Evolutionary conservation across 1,140 invertebrate species (phyloP), one percentile per base, ranked within the genome.

Genomic region (Papilio polytes): DNA sequence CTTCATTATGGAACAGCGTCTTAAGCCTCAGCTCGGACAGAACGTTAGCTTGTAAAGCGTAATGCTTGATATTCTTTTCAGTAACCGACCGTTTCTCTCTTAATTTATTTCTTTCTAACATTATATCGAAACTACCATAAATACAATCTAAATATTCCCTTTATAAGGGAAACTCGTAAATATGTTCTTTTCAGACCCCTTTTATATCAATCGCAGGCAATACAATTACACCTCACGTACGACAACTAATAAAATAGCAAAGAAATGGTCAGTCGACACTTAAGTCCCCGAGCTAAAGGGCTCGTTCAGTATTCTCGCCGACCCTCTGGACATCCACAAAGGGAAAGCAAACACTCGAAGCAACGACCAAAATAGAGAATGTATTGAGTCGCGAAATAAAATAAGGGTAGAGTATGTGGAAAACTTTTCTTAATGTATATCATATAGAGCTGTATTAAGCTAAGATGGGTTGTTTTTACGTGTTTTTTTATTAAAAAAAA

Each of bases 321-420:
- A 90, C 91, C 92, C 89, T 90, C 80, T 80, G 85, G 80, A 88
- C 87, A 81, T 80, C 83, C 86, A 91, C 91, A 92, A 90, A 92
- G 89, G 91, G 87, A 90, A 89, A 92, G 91, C 92, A 93, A 93
- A 93, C 91, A 94, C 92, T 94, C 84, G 82, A 84, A 80, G 73
- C 81, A 83, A 86, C 82, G 88, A 91, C 89, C 87, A 86, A 92
- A 92, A 93, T 92, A 91, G 90, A 89, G 91, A 91, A 91, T 86
- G 92, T 94, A 94, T 94, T 94, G 92, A 94, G 92, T 94, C 92
- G 92, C 90, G 89, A 92, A 94, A 94, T 93, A 94, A 94, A 94
- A 94, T 93, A 93, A 92, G 93, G 92, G 92, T 84, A 78, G 89
- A 86, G 85, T 90, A 83, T 84, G 88, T 86, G 88, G 81, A 89